Conservation (phyloP, 2,888 invertebrate genomes). For the Monochamus alternatus region DNA sequence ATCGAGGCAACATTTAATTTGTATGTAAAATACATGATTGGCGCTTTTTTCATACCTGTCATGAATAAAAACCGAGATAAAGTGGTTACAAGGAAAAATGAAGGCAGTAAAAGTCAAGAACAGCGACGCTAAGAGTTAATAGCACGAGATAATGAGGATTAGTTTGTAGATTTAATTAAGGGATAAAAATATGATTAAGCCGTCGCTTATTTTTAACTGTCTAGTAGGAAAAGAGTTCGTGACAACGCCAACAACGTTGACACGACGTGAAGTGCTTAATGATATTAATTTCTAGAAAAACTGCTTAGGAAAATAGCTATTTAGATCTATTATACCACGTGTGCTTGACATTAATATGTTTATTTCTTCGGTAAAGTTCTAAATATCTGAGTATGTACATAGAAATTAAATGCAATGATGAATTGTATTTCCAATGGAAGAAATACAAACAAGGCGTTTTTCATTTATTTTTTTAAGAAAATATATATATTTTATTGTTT, state of each 20-base stretch:
- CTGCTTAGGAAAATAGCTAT: background rate
- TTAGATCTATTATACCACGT: background rate
- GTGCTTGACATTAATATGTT: too few species aligned
- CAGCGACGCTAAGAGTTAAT: background rate
- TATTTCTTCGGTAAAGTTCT: too few species aligned
- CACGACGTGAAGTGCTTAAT: background rate
- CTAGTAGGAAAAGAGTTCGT: background rate
- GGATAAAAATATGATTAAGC: background rate
- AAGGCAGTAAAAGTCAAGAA: background rate
- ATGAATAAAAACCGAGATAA: background rate
- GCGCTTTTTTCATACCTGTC: too few species aligned
- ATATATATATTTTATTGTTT: too few species aligned
- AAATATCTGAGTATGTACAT: too few species aligned
- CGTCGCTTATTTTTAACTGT: background rate
- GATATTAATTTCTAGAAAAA: background rate
- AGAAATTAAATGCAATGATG: too few species aligned
- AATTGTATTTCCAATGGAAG: too few species aligned
- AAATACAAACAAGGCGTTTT: too few species aligned
- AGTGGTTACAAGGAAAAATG: background rate
- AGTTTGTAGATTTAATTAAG: conserved; percentile 12
- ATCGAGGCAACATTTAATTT: too few species aligned
- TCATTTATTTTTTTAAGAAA: too few species aligned
- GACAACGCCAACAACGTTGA: background rate
- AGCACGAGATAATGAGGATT: conserved; percentile 4
- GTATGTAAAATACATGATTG: too few species aligned